phyloP scores from a whole-genome alignment of 2,797 vertebrate species.

The Pteronotus mesoamericanus region DNA sequence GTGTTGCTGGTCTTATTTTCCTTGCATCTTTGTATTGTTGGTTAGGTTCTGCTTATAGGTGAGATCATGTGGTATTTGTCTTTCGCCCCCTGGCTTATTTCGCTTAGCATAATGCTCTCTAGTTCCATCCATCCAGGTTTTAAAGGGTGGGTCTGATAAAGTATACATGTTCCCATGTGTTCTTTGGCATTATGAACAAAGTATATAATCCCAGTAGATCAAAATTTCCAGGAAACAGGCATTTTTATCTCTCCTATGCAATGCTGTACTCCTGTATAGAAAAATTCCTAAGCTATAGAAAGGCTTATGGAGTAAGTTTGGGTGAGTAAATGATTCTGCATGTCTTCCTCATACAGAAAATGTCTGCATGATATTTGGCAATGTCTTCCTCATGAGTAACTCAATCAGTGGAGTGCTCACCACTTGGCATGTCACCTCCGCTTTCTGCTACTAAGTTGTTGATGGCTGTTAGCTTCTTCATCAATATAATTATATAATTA shows the following conservation, averaged over 20 bases:
- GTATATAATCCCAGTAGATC: neutral
- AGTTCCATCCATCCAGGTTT: neutral
- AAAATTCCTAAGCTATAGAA: neutral
- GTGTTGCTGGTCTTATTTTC: no score
- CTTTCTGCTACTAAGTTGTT: neutral
- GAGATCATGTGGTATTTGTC: no score
- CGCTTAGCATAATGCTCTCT: no score
- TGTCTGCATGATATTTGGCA: neutral
- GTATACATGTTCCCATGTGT: neutral
- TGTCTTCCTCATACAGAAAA: neutral
- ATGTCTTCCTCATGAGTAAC: neutral
- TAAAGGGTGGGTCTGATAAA: neutral
- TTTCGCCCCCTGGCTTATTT: no score
- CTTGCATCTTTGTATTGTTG: no score
- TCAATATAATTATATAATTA: slow-evolving; percentile 53
- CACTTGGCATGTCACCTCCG: neutral
- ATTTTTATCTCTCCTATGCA: neutral
- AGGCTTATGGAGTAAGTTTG: neutral
- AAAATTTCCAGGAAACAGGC: neutral
- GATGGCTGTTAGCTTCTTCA: neutral
- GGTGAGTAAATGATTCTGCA: neutral
- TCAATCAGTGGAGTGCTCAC: neutral
- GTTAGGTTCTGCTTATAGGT: no score
- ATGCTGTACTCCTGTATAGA: neutral
- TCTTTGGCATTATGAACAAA: neutral